A percentile compares a stretch with the other conserved stretches of the same genome.
Evolutionary conservation across 2,888 invertebrate species (phyloP).

Genomic region (Pachliopta kotzebuea): DNA sequence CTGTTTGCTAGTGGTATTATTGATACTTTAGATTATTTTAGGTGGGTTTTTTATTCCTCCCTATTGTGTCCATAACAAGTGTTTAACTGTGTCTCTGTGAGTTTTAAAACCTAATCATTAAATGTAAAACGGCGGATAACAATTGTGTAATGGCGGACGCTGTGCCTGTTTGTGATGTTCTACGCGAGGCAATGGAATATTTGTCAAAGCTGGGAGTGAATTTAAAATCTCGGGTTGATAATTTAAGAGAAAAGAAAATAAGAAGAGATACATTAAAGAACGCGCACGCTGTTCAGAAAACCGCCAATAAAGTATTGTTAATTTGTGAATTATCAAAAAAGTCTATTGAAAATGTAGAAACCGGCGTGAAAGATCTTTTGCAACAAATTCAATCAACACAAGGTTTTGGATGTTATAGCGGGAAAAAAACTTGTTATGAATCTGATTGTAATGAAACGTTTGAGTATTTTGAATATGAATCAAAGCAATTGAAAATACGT

Average conservation of each 20-base stretch:
- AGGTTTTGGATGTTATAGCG: constrained; percentile 40
- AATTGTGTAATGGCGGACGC: constrained; percentile 58
- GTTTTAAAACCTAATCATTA: constrained; percentile 6
- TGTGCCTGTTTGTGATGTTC: constrained; percentile 59
- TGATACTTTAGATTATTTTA: constrained; percentile 15
- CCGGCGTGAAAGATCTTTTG: constrained; percentile 57
- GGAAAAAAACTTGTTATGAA: constrained; percentile 35
- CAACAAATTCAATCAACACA: constrained; percentile 48
- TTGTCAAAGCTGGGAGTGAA: constrained; percentile 70
- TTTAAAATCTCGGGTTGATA: constrained; percentile 62
- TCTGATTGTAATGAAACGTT: constrained; percentile 31
- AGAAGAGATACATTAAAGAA: constrained; percentile 59
- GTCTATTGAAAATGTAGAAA: constrained; percentile 69
- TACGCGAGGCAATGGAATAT: constrained; percentile 71
- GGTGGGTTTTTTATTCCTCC: constrained; percentile 10
- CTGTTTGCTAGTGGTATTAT: constrained; percentile 33
- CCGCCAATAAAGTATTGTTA: constrained; percentile 63
- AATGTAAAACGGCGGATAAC: constrained; percentile 23
- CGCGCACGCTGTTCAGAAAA: constrained; percentile 64
- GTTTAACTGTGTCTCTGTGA: constrained; percentile 15
- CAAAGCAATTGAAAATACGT: constrained; percentile 53
- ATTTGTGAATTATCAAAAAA: constrained; percentile 74
- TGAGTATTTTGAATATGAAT: constrained; percentile 51
- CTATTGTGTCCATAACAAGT: constrained; percentile 28
- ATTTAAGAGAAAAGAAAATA: constrained; percentile 61